These are phyloP conservation scores for Clanis bilineata DNA, from an alignment of 2,888 invertebrate genomes.

Conservation along the genomic window DNA sequence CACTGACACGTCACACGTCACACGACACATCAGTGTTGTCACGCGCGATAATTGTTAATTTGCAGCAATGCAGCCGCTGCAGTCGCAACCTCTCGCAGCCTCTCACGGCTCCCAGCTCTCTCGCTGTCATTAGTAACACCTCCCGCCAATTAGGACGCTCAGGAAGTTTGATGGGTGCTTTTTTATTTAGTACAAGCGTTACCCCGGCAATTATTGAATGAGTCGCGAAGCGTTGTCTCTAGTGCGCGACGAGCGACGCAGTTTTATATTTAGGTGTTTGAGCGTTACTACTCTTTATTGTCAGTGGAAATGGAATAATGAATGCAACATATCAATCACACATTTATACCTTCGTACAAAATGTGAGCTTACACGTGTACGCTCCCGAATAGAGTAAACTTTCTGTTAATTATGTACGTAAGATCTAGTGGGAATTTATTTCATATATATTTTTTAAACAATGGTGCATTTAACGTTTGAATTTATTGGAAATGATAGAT, in stretches of 20 bases:
- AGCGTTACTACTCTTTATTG: constrained; percentile 43
- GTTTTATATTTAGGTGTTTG: constrained; percentile 37
- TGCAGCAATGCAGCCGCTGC: constrained; percentile 54
- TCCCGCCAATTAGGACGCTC: constrained; percentile 78
- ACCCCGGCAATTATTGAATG: constrained; percentile 77
- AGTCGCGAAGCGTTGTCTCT: constrained; percentile 52
- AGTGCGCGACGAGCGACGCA: not conserved
- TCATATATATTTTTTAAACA: constrained; percentile 12
- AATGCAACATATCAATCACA: constrained; percentile 21
- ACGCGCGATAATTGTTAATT: constrained; percentile 81
- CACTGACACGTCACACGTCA: no score
- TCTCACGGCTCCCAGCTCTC: constrained; percentile 47
- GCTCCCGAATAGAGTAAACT: constrained; percentile 19
- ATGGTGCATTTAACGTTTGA: not conserved
- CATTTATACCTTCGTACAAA: constrained; percentile 14
- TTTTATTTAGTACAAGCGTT: constrained; percentile 76
- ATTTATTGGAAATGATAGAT: not conserved
- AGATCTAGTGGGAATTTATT: constrained; percentile 24
- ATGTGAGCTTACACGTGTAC: constrained; percentile 11
- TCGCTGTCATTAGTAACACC: constrained; percentile 78
- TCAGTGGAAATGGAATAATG: constrained; percentile 34
- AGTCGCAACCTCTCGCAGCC: constrained; percentile 30
- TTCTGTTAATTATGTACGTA: constrained; percentile 6
- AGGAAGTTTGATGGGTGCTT: constrained; percentile 76
- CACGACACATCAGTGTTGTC: constrained; percentile 70